These are phyloP conservation scores for Artibeus jamaicensis DNA, from an alignment of 2,797 vertebrate genomes.

Conservation along the genomic window DNA sequence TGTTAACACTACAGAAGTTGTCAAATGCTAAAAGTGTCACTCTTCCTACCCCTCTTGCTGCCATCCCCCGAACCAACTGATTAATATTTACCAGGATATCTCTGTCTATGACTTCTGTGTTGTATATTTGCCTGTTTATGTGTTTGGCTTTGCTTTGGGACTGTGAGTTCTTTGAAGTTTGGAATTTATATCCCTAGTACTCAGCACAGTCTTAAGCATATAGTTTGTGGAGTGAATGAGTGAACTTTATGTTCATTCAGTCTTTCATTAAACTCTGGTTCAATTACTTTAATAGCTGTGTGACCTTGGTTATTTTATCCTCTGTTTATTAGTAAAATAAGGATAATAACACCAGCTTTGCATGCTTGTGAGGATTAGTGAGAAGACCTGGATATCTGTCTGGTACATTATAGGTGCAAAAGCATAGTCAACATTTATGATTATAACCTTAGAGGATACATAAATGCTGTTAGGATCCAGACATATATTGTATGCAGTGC, in stretches of 20 bases:
- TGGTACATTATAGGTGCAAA: slow-evolving; percentile 19
- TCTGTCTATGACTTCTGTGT: neutral
- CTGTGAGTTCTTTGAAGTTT: neutral
- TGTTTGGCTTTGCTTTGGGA: neutral
- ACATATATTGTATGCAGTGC: neutral
- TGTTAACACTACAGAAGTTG: neutral
- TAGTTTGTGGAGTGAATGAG: neutral
- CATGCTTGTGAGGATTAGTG: neutral
- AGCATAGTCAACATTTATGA: neutral
- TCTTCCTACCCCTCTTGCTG: neutral
- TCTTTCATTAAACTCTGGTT: slow-evolving; percentile 28
- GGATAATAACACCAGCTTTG: neutral
- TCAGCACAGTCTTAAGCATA: neutral
- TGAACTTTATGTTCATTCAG: neutral
- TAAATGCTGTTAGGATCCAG: neutral
- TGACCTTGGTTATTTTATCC: slow-evolving; percentile 33
- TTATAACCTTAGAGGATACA: slow-evolving; percentile 19
- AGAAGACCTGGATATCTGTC: neutral
- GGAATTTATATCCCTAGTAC: neutral
- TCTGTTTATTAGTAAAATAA: slow-evolving; percentile 1
- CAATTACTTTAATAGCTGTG: neutral
- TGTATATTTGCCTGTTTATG: neutral
- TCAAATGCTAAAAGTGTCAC: neutral
- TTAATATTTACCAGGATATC: neutral
- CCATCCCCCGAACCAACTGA: neutral